Percentiles rank a stretch among this genome's conserved stretches.
phyloP scores from a whole-genome alignment of 2,797 vertebrate genomes.

The Gephyroberyx darwinii region DNA sequence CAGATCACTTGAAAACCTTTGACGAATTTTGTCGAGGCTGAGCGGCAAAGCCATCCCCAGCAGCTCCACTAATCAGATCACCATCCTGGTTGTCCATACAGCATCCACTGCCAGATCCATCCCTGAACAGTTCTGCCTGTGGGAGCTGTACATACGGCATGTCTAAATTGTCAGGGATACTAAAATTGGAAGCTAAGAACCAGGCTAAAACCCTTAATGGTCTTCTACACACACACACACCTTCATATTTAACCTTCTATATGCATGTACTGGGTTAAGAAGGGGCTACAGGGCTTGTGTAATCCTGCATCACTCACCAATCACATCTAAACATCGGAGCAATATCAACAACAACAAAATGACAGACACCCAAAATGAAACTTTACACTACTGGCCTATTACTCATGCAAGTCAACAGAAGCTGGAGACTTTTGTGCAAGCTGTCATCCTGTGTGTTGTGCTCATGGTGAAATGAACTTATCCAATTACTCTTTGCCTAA shows the following conservation, averaged over 20 bases:
- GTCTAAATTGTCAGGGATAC: constrained; percentile 3
- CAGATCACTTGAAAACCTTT: background rate
- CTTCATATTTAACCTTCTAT: constrained; percentile 4
- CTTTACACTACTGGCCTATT: constrained; percentile 68
- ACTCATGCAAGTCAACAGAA: constrained; percentile 90
- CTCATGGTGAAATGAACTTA: constrained; percentile 99
- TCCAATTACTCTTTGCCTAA: constrained; percentile 99
- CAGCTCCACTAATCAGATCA: background rate
- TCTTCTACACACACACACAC: constrained; percentile 5
- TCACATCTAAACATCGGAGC: constrained; percentile 13
- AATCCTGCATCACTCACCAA: constrained; percentile 1
- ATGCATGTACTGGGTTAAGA: constrained; percentile 22
- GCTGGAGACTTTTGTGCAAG: constrained; percentile 93
- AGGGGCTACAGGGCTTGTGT: constrained; percentile 2
- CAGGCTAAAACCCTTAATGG: background rate
- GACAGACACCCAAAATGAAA: constrained; percentile 30
- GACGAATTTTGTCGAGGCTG: background rate
- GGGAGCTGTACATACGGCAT: background rate
- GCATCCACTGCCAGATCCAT: background rate
- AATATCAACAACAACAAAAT: constrained; percentile 32
- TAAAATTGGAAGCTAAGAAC: constrained; percentile 19
- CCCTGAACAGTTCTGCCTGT: background rate
- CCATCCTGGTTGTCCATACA: background rate
- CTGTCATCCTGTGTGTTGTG: constrained; percentile 96
- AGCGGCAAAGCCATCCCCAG: background rate